phyloP scores from a whole-genome alignment of 2,888 invertebrate genomes.

The Malthinus flaveolus region DNA sequence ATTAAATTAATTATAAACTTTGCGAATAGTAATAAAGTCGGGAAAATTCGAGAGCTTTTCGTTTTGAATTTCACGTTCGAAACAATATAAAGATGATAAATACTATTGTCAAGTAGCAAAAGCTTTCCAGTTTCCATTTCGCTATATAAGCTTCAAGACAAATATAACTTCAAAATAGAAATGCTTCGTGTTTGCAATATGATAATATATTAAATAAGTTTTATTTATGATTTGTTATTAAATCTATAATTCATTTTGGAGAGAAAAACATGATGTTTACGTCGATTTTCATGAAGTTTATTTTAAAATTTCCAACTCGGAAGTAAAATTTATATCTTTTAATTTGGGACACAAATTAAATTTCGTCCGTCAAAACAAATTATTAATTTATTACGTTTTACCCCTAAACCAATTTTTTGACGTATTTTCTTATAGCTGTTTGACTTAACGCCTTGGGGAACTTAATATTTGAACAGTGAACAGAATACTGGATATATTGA shows the following conservation, averaged over 20 bases:
- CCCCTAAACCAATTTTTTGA: neutral
- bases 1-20: neutral
- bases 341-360: slow-evolving; percentile 4
- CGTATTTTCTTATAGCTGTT: slow-evolving; percentile 13
- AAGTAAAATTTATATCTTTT: slow-evolving; percentile 3
- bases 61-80: slow-evolving; percentile 26
- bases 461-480: slow-evolving; percentile 18
- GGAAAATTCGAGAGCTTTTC: slow-evolving; percentile 18
- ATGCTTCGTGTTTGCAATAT: slow-evolving; percentile 29
- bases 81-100: slow-evolving; percentile 30
- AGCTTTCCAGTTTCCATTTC: slow-evolving; percentile 29
- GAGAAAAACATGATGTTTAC: slow-evolving; percentile 27
- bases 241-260: slow-evolving; percentile 33
- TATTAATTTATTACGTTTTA: neutral
- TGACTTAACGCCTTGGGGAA: slow-evolving; percentile 14
- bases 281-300: slow-evolving; percentile 31
- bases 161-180: slow-evolving; percentile 31
- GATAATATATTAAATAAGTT: slow-evolving; percentile 35
- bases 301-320: slow-evolving; percentile 24
- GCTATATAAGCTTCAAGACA: slow-evolving; percentile 31
- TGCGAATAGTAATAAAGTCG: neutral
- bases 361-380: neutral
- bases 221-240: slow-evolving; percentile 35
- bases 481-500: slow-evolving; percentile 15
- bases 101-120: slow-evolving; percentile 28